Evolutionary conservation across 2,888 invertebrate species (phyloP), one percentile per base, ranked within the genome.

Genomic region (Phortica magna): DNA sequence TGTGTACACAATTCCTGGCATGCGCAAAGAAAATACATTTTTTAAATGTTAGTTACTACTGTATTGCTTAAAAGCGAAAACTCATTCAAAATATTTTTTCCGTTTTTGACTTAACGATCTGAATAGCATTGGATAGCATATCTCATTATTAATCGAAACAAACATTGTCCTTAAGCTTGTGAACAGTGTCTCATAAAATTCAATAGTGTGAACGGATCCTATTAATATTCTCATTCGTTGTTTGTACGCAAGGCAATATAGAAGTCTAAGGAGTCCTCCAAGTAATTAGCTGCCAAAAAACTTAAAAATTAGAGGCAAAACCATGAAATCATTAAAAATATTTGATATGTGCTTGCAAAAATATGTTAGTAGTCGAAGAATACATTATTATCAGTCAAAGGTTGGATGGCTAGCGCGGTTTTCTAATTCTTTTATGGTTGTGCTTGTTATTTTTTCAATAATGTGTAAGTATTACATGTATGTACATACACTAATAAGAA

Each of bases 391-490:
- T 61, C 61, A 61, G 19, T 61, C 61, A 10, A 19, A 61, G 10
- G 17, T 5, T 5, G 61, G 61, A 9, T 61, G 61, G 17, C 31
- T 61, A 10, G n/a, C 22, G 61, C 19, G 19, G 19, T 61, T 61
- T 9, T 17, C n/a, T 17, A 61, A 61, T 61, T 17, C 10, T 17
- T 61, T 61, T 22, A 12, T 61, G 4, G 19, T 22, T 22, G 31
- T 19, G 7, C 19, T 61, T 10, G 22, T 61, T 61, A 19, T 61
- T 22, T 61, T n/a, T 22, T 61, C 61, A 22, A 10, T 22, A 10
- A 22, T 22, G 19, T 61, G 61, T 61, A 61, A 61, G 61, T 61
- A 55, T 55, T 55, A 12, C 19, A 59, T 17, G 17, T 59, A 22
- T 61, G 48, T 48, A 48, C 9, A 14, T 48, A 48, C 48, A 48